Conservation (phyloP, 1,140 invertebrate species). For the Formica selysi region DNA sequence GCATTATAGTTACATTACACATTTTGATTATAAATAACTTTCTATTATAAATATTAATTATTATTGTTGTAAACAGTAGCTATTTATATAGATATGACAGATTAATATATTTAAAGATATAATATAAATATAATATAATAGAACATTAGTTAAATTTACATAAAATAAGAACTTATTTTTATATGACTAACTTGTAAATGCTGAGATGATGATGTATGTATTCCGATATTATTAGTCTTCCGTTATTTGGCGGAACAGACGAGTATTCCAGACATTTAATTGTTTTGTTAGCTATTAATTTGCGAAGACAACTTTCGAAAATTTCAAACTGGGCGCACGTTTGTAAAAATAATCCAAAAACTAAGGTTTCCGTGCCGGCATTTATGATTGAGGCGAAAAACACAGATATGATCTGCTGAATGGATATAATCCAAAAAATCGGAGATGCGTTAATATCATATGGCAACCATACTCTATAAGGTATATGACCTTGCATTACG, state of each 20-base stretch:
- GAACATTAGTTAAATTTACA: not conserved
- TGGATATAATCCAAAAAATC: no score
- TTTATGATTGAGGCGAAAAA: no score
- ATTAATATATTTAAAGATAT: not conserved
- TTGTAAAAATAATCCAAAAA: no score
- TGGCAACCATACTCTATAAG: no score
- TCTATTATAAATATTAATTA: not conserved
- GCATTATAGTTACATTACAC: not conserved
- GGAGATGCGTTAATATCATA: no score
- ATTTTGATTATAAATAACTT: not conserved
- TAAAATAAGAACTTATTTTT: slow-evolving; percentile 5
- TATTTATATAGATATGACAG: not conserved
- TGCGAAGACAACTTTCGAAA: no score
- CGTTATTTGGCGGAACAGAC: not conserved
- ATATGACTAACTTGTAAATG: slow-evolving; percentile 47
- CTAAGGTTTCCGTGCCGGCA: no score
- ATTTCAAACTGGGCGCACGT: no score
- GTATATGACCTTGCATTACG: slow-evolving; percentile 12
- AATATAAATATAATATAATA: not conserved
- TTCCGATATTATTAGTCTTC: slow-evolving; percentile 21
- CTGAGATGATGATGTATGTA: slow-evolving; percentile 32
- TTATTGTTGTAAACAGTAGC: not conserved
- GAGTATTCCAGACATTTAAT: not conserved
- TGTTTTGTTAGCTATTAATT: no score
- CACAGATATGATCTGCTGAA: no score